Evolutionary conservation across 2,797 vertebrate species (phyloP).

Genomic region (Lerista edwardsae): DNA sequence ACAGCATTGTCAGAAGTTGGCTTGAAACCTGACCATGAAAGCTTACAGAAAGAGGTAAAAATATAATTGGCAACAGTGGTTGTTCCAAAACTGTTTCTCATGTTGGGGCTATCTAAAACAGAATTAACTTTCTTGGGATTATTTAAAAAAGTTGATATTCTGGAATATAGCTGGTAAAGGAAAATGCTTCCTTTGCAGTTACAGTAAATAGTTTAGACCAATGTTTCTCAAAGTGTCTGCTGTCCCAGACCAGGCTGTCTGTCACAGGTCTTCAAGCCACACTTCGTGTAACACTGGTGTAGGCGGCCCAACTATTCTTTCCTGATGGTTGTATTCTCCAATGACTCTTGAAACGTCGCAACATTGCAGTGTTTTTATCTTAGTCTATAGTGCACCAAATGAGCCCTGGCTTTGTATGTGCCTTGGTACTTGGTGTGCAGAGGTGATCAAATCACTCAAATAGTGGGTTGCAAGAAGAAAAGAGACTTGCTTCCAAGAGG

Average conservation of each 20-base stretch:
- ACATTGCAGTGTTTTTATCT: neutral
- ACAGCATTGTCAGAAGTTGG: slow-evolving; percentile 71
- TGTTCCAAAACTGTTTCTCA: neutral
- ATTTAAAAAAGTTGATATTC: neutral
- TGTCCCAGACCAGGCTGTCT: no score
- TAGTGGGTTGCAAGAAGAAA: neutral
- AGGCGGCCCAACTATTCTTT: neutral
- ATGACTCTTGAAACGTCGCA: neutral
- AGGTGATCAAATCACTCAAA: neutral
- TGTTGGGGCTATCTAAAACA: neutral
- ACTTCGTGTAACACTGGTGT: no score
- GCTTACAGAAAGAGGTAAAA: slow-evolving; percentile 74
- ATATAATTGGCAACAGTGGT: neutral
- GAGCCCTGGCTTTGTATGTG: neutral
- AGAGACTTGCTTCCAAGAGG: neutral
- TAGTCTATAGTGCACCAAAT: neutral
- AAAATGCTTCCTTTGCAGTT: no score
- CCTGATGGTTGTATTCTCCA: neutral
- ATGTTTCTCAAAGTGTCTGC: no score
- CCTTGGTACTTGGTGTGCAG: neutral
- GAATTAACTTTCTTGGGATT: neutral
- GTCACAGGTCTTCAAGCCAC: no score
- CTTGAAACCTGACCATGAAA: slow-evolving; percentile 65
- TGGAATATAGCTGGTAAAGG: neutral
- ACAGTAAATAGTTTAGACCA: neutral